Percentiles rank a stretch among this genome's conserved stretches.
phyloP scores from a whole-genome alignment of 2,888 invertebrate genomes.

The Rutpela maculata region DNA sequence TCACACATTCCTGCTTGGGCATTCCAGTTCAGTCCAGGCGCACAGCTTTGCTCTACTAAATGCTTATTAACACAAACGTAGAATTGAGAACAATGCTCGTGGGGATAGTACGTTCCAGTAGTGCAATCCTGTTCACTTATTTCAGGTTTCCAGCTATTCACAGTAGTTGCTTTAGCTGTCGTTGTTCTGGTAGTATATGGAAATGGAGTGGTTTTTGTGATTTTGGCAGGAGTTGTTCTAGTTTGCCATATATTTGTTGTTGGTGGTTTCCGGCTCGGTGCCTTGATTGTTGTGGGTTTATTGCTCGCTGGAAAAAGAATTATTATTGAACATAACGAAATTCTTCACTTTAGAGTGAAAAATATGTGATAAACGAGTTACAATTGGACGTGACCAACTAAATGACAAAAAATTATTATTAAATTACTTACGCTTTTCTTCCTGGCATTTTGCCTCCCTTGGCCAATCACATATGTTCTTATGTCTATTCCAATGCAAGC shows the following conservation, averaged over 20 bases:
- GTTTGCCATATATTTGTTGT: slow-evolving; percentile 48
- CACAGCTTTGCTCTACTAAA: slow-evolving; percentile 83
- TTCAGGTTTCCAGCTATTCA: slow-evolving; percentile 52
- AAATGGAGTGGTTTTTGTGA: slow-evolving; percentile 62
- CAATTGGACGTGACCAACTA: neutral
- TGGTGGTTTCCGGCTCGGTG: slow-evolving; percentile 60
- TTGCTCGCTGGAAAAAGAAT: slow-evolving; percentile 54
- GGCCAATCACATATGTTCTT: slow-evolving; percentile 89
- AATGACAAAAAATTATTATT: neutral
- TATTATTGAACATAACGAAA: too few relatives aligned
- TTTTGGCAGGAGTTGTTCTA: slow-evolving; percentile 52
- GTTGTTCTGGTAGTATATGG: slow-evolving; percentile 47
- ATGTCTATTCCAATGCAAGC: slow-evolving; percentile 86
- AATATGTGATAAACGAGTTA: too few relatives aligned
- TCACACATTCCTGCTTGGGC: slow-evolving; percentile 82
- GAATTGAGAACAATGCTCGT: slow-evolving; percentile 84
- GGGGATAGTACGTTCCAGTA: slow-evolving; percentile 86
- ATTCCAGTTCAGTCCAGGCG: slow-evolving; percentile 86
- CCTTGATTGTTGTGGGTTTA: slow-evolving; percentile 64
- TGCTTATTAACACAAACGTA: slow-evolving; percentile 86
- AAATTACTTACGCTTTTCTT: slow-evolving; percentile 67
- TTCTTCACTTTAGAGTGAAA: too few relatives aligned
- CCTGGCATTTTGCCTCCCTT: slow-evolving; percentile 81
- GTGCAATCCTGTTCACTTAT: slow-evolving; percentile 73
- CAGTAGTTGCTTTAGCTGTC: slow-evolving; percentile 53